A percentile compares a stretch with the other conserved stretches of the same genome.
Evolutionary conservation across 2,113 vertebrate genomes (phyloP).

Genomic region (Phainopepla nitens): DNA sequence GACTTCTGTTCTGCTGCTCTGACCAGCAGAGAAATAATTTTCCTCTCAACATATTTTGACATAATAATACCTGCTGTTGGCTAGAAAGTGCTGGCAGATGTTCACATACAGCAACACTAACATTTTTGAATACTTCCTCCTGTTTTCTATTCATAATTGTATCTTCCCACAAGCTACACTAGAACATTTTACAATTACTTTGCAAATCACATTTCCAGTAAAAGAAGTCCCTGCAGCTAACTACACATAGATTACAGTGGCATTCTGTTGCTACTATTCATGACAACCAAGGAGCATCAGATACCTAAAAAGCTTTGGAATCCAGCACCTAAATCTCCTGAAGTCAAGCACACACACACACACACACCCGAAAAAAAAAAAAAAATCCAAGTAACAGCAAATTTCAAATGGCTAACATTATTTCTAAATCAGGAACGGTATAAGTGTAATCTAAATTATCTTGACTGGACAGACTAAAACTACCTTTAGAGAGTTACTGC

Average conservation of each 20-base stretch:
- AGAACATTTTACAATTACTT: conserved; percentile 11
- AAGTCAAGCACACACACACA: not conserved
- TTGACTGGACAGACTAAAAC: not conserved
- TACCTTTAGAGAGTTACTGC: not conserved
- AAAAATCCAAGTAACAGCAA: not conserved
- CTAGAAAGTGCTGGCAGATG: conserved; percentile 34
- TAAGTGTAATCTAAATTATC: not conserved
- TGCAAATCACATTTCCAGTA: not conserved
- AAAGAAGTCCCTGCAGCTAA: not conserved
- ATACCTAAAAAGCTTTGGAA: not conserved
- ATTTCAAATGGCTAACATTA: not conserved
- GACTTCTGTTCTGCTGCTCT: not conserved
- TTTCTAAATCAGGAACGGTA: not conserved
- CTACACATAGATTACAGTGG: not conserved
- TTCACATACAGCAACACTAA: not conserved
- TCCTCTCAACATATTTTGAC: conserved; percentile 1
- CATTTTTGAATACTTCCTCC: conserved; percentile 28
- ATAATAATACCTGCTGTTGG: conserved; percentile 15
- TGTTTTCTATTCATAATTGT: conserved; percentile 6
- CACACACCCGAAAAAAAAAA: not conserved
- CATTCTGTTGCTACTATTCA: not conserved
- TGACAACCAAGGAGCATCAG: not conserved
- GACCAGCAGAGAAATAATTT: conserved; percentile 18
- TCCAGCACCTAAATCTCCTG: not conserved
- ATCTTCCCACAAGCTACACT: not conserved